A percentile compares a stretch with the other conserved stretches of the same genome.
phyloP scores from a whole-genome alignment of 1,140 invertebrate genomes.

The Dreissena polymorpha region DNA sequence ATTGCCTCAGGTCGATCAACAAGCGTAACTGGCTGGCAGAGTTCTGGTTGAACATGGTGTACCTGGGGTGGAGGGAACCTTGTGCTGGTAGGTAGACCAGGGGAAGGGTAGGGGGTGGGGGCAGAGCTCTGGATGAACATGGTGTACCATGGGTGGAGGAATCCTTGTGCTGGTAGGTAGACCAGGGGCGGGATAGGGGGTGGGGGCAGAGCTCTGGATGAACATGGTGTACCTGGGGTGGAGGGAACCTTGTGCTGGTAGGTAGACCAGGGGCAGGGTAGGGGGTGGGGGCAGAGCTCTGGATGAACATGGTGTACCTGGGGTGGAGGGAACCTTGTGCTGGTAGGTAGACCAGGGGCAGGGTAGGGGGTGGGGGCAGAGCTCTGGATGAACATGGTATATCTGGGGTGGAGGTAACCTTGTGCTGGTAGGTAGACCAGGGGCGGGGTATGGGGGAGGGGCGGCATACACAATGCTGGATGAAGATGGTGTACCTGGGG shows the following conservation, averaged over 20 bases:
- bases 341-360: slow-evolving; percentile 54
- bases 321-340: slow-evolving; percentile 58
- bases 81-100: slow-evolving; percentile 58
- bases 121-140: slow-evolving; percentile 57
- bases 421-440: too few relatives aligned
- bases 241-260: slow-evolving; percentile 62
- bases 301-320: slow-evolving; percentile 61
- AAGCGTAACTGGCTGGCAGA: slow-evolving; percentile 61
- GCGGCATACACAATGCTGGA: too few relatives aligned
- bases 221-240: slow-evolving; percentile 57
- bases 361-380: too few relatives aligned
- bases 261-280: too few relatives aligned
- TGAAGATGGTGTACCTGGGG: too few relatives aligned
- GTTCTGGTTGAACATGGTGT: slow-evolving; percentile 60
- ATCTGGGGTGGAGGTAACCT: too few relatives aligned
- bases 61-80: slow-evolving; percentile 58
- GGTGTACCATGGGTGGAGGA: slow-evolving; percentile 56
- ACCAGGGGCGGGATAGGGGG: neutral
- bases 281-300: slow-evolving; percentile 32
- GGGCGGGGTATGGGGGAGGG: too few relatives aligned
- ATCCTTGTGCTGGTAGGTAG: slow-evolving; percentile 62
- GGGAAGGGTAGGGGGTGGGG: too few relatives aligned
- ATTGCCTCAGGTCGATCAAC: slow-evolving; percentile 41
- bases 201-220: slow-evolving; percentile 52
- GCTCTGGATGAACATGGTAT: too few relatives aligned